Percentiles rank a stretch among this genome's conserved stretches.
phyloP scores from a whole-genome alignment of 2,888 invertebrate species.

The Agriopis marginaria region DNA sequence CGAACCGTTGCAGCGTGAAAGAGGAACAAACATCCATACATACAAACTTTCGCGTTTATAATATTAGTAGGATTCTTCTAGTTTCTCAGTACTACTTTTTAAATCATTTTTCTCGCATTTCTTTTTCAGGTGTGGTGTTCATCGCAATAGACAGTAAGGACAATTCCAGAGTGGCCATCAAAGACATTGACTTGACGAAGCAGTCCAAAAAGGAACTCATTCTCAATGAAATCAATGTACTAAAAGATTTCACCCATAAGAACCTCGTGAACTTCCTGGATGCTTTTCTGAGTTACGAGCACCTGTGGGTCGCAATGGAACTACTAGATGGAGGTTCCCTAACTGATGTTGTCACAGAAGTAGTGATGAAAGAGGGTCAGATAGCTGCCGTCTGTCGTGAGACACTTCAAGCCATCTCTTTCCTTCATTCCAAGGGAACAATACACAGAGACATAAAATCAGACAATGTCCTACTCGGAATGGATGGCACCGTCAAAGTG shows the following conservation, averaged over 20 bases:
- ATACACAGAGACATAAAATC: constrained; percentile 98
- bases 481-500: constrained; percentile 96
- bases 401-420: constrained; percentile 93
- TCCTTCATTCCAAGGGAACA: constrained; percentile 95
- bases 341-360: constrained; percentile 98
- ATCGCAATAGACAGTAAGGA: constrained; percentile 93
- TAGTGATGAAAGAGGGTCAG: constrained; percentile 98
- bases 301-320: constrained; percentile 99
- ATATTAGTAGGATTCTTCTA: too few relatives aligned
- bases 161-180: constrained; percentile 95
- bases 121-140: constrained; percentile 92
- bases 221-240: constrained; percentile 96
- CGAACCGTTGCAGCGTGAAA: too few relatives aligned
- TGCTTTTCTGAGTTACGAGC: constrained; percentile 95
- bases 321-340: constrained; percentile 97
- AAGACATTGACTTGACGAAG: constrained; percentile 97
- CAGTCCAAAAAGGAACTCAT: constrained; percentile 98
- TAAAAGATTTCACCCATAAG: constrained; percentile 96
- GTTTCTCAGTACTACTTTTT: background rate
- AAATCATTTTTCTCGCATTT: constrained; percentile 18
- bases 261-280: constrained; percentile 98
- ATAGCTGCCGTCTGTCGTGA: constrained; percentile 98
- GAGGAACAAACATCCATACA: too few relatives aligned
- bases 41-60: too few relatives aligned
- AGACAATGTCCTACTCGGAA: constrained; percentile 97